These are phyloP conservation scores for Hypsopygia costalis DNA, from an alignment of 2,888 invertebrate species.

Conservation along the genomic window DNA sequence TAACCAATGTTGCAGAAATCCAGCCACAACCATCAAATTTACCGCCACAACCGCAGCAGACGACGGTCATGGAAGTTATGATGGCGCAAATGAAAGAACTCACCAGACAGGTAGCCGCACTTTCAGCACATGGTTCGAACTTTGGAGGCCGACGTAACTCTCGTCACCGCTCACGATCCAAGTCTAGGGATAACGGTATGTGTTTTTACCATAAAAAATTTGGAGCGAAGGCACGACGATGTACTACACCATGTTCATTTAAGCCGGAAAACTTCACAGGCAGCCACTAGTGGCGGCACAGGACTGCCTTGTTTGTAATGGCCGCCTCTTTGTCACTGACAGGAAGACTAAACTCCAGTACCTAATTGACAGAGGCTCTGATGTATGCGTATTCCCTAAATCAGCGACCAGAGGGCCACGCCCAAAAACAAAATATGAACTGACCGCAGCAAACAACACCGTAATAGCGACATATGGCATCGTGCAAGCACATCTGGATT, in stretches of 20 bases:
- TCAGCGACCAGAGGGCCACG: conserved; percentile 9
- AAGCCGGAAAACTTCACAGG: conserved; percentile 16
- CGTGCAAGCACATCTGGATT: conserved; percentile 9
- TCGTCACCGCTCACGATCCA: no score
- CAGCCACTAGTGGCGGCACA: conserved; percentile 17
- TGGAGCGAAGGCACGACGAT: conserved; percentile 5
- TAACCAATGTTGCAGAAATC: neutral
- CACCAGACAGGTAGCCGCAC: no score
- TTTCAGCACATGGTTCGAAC: no score
- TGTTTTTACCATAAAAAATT: neutral
- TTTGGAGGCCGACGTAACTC: no score
- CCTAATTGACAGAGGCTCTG: neutral
- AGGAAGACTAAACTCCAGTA: conserved; percentile 12
- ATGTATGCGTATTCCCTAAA: conserved; percentile 23
- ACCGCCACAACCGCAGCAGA: no score
- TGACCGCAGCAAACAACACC: conserved; percentile 35
- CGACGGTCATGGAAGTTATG: no score
- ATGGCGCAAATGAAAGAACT: no score
- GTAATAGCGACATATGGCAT: conserved; percentile 24
- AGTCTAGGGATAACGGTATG: no score
- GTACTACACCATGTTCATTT: conserved; percentile 11
- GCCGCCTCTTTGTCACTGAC: conserved; percentile 10
- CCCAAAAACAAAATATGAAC: conserved; percentile 20
- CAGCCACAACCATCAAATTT: no score
- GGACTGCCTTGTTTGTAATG: conserved; percentile 14